Evolutionary conservation across 1,140 invertebrate genomes (phyloP).

Genomic region (Thaumetopoea pityocampa): DNA sequence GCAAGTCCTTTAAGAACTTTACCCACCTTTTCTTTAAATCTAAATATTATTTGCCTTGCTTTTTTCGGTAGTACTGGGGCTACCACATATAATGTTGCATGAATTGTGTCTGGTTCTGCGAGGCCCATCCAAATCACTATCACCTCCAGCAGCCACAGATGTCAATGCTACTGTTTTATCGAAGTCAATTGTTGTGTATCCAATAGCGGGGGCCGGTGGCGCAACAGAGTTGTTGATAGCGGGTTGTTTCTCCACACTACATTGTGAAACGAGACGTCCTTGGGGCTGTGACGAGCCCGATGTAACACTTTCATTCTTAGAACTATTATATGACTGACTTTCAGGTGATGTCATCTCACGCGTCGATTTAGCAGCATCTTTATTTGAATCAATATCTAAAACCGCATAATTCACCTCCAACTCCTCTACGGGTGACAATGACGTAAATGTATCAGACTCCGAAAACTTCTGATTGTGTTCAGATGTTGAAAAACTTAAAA

Average conservation of each 20-base stretch:
- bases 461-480: conserved; percentile 62
- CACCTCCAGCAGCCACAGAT: conserved; percentile 60
- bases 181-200: conserved; percentile 96
- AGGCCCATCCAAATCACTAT: conserved; percentile 49
- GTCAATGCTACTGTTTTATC: conserved; percentile 93
- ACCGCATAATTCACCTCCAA: conserved; percentile 86
- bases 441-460: conserved; percentile 66
- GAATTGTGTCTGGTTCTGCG: conserved; percentile 70
- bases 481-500: conserved; percentile 26
- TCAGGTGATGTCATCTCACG: conserved; percentile 50
- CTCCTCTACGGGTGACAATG: conserved; percentile 64
- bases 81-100: conserved; percentile 38
- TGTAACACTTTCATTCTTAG: conserved; percentile 46
- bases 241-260: conserved; percentile 48
- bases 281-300: conserved; percentile 42
- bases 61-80: conserved; percentile 42
- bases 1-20: too few species aligned
- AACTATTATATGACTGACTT: conserved; percentile 52
- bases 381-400: conserved; percentile 81
- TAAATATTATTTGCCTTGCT: conserved; percentile 33
- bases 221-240: conserved; percentile 36
- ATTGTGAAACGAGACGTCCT: conserved; percentile 45
- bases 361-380: conserved; percentile 33
- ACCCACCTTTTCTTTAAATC: too few species aligned
- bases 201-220: conserved; percentile 77